phyloP scores from a whole-genome alignment of 2,797 vertebrate genomes.

The Pogonophryne albipinna region DNA sequence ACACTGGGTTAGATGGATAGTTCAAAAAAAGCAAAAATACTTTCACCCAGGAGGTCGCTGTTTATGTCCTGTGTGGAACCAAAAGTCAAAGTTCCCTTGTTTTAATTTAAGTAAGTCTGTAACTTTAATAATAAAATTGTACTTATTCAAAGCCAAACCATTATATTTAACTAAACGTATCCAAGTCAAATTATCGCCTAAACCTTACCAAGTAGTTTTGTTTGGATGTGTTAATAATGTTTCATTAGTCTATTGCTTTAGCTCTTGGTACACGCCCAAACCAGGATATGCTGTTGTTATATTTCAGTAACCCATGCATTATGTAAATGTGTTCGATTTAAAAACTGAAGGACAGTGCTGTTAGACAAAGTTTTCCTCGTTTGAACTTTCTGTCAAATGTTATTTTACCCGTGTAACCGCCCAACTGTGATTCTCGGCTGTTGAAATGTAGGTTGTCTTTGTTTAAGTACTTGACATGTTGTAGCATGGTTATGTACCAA shows the following conservation, averaged over 20 bases:
- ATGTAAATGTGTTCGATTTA: too few relatives aligned
- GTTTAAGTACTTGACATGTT: neutral
- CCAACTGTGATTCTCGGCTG: neutral
- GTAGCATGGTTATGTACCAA: neutral
- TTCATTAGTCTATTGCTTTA: neutral
- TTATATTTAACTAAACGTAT: neutral
- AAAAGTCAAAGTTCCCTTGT: neutral
- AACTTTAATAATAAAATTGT: neutral
- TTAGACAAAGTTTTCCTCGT: neutral
- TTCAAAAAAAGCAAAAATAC: too few relatives aligned
- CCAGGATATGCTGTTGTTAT: neutral
- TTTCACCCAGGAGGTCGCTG: too few relatives aligned
- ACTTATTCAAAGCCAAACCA: neutral
- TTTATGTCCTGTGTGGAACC: neutral
- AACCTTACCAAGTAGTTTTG: neutral
- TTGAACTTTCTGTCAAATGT: neutral
- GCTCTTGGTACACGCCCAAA: slow-evolving; percentile 3
- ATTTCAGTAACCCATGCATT: too few relatives aligned
- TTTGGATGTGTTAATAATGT: neutral
- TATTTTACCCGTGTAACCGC: neutral
- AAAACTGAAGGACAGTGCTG: neutral
- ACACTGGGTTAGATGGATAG: too few relatives aligned
- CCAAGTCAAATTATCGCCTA: too few relatives aligned
- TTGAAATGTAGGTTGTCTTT: slow-evolving; percentile 3
- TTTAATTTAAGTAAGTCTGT: neutral